A percentile compares a stretch with the other conserved stretches of the same genome.
phyloP scores from a whole-genome alignment of 1,140 invertebrate species.

The Drosophila ambigua region DNA sequence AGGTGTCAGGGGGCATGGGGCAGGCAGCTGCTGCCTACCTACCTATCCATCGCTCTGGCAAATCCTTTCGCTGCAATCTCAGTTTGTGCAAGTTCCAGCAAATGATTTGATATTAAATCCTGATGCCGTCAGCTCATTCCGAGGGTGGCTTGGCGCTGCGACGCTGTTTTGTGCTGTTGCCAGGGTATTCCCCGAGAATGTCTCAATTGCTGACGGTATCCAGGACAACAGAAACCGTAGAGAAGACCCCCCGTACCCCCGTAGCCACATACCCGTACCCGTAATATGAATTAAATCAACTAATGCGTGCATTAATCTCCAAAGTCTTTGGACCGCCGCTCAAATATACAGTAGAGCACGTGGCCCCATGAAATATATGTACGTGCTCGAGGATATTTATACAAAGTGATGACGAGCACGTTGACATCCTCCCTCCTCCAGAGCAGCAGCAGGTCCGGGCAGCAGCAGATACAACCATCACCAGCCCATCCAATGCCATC shows the following conservation, averaged over 20 bases:
- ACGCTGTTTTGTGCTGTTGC: slow-evolving; percentile 23
- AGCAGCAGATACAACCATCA: slow-evolving; percentile 27
- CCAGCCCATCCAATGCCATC: background rate
- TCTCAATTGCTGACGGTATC: slow-evolving; percentile 71
- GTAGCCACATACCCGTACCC: slow-evolving; percentile 22
- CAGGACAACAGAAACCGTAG: slow-evolving; percentile 41
- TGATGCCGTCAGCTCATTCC: slow-evolving; percentile 28
- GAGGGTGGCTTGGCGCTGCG: background rate
- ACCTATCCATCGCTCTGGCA: background rate
- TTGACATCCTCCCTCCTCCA: slow-evolving; percentile 34
- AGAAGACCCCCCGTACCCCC: background rate
- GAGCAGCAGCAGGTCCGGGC: background rate
- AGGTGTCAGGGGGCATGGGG: slow-evolving; percentile 18
- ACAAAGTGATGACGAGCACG: slow-evolving; percentile 77
- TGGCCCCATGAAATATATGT: slow-evolving; percentile 66
- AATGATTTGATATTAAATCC: slow-evolving; percentile 42
- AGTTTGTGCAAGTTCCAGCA: slow-evolving; percentile 20
- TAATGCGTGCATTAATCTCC: slow-evolving; percentile 84
- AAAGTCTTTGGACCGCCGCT: slow-evolving; percentile 59
- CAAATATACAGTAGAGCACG: slow-evolving; percentile 73
- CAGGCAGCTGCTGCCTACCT: background rate
- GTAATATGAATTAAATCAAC: slow-evolving; percentile 83
- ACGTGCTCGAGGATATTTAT: slow-evolving; percentile 83
- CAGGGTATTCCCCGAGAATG: slow-evolving; percentile 77
- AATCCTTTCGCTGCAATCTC: slow-evolving; percentile 16